Evolutionary conservation across 1,140 invertebrate species (phyloP), one percentile per base, ranked within the genome.

Genomic region (Anoplolepis gracilipes): DNA sequence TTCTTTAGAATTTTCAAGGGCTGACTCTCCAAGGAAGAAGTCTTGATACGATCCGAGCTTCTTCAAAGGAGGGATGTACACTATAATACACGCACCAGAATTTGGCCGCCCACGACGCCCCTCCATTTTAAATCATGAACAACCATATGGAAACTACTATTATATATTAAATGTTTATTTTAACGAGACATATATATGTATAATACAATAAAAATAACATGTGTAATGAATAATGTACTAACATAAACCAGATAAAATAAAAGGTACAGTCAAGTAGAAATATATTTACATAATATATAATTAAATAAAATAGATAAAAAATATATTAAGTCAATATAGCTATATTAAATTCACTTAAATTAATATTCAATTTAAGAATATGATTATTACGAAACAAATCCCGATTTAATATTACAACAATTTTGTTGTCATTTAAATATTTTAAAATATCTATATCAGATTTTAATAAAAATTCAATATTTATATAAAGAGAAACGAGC

Each of bases 41-140:
- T 82, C 61, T 46, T 67, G 86, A 86, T 86, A 86, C 85, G 69
- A 87, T 87, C 86, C 85, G 16, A 53, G 49, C 36, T 77, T 61
- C 84, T 49, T 22, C 62, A 28, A 39, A n/a, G 25, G 33, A 75
- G 65, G 61, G 55, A 55, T 62, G 85, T 69, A 67, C 13, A 49
- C 76, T 57, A 77, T 86, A 84, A 78, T 72, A 85, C 42, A 39
- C 16, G 70, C 46, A 87, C 67, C 85, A 67, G 55, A 86, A 86
- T 87, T 86, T 77, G 67, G 86, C 86, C 86, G 85, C 86, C 86
- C 86, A 87, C 86, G 86, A 86, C 65, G 86, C 19, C 49, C 30
- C 53, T 72, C 59, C 55, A 79, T 79, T 87, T 65, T 79, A 87
- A 77, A 30, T 13, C 33, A 25, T 7, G 13, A 25, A 49, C 46